phyloP scores from a whole-genome alignment of 1,140 invertebrate genomes.

The Calephelis virginiensis region DNA sequence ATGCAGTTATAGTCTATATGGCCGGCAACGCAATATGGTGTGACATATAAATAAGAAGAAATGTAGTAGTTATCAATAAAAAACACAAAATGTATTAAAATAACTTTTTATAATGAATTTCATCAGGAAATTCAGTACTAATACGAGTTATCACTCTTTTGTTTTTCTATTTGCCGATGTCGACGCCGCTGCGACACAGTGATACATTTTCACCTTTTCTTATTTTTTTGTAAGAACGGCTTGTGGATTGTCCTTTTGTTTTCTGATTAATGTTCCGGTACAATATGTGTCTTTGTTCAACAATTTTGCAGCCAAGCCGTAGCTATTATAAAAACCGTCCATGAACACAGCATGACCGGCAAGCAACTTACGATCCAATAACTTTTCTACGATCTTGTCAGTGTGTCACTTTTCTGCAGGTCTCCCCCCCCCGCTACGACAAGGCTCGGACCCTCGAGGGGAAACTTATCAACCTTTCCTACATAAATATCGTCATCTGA shows the following conservation, averaged over 20 bases:
- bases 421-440: too few species aligned
- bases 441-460: too few species aligned
- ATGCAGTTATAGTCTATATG: too few species aligned
- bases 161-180: background rate
- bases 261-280: background rate
- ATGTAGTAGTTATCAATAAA: too few species aligned
- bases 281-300: background rate
- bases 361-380: background rate
- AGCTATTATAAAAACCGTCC: background rate
- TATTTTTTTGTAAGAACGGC: background rate
- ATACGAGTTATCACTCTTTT: background rate
- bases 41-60: too few species aligned
- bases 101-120: too few species aligned
- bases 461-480: too few species aligned
- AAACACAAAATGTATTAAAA: too few species aligned
- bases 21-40: too few species aligned
- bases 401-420: background rate
- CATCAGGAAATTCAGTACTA: background rate
- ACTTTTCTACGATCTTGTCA: background rate
- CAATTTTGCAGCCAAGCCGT: background rate
- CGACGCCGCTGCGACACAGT: background rate
- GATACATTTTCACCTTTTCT: slow-evolving; percentile 2
- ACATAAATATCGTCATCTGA: too few species aligned
- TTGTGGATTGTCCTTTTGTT: background rate
- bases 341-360: background rate